Evolutionary conservation across 1,140 invertebrate species (phyloP).

Genomic region (Thalassaphorura encarpata): DNA sequence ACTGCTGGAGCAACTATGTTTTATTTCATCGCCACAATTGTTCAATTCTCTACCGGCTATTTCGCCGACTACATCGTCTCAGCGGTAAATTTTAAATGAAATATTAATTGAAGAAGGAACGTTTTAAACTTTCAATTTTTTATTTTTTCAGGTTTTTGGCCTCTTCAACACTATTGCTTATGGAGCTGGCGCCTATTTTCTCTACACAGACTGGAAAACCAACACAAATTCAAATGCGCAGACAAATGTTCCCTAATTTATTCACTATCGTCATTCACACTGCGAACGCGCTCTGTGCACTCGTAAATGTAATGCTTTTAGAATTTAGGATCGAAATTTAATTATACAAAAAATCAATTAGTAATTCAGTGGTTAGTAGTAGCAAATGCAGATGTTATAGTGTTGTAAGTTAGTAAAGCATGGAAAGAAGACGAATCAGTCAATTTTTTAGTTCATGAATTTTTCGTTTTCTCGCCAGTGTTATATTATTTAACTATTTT

Average conservation of each 20-base stretch:
- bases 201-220: constrained; percentile 62
- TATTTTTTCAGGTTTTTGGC: constrained; percentile 57
- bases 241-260: constrained; percentile 23
- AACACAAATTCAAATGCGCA: constrained; percentile 34
- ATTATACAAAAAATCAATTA: too few relatives aligned
- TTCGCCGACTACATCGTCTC: constrained; percentile 53
- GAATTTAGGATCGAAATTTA: too few relatives aligned
- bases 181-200: constrained; percentile 58
- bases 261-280: too few relatives aligned
- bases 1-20: constrained; percentile 56
- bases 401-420: too few relatives aligned
- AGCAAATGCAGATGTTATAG: too few relatives aligned
- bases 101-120: background rate
- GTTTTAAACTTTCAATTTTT: constrained; percentile 7
- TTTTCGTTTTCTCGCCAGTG: too few relatives aligned
- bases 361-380: too few relatives aligned
- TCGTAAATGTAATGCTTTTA: too few relatives aligned
- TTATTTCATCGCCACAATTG: constrained; percentile 67
- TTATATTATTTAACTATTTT: too few relatives aligned
- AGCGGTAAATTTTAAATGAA: constrained; percentile 63
- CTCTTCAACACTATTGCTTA: constrained; percentile 71
- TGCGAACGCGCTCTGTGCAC: too few relatives aligned
- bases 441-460: too few relatives aligned
- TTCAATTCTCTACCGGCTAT: constrained; percentile 50
- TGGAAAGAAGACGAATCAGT: too few relatives aligned